A percentile compares a stretch with the other conserved stretches of the same genome.
phyloP scores from a whole-genome alignment of 2,888 invertebrate genomes.

The Periphyllus acericola region DNA sequence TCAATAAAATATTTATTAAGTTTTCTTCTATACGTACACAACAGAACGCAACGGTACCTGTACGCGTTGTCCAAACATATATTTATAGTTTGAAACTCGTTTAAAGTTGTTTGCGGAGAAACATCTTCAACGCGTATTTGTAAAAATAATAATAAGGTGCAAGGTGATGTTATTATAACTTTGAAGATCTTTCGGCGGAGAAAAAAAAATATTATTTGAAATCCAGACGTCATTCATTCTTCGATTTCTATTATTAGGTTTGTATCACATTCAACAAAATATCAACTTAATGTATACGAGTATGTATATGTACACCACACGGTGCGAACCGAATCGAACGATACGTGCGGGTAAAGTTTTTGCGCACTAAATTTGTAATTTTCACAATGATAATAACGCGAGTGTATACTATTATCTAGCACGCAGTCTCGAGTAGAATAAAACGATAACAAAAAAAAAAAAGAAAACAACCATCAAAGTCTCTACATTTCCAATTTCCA shows the following conservation, averaged over 20 bases:
- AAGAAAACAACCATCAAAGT: too few relatives aligned
- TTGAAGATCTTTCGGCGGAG: not conserved
- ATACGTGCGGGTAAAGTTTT: too few relatives aligned
- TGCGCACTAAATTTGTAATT: too few relatives aligned
- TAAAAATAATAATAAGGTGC: not conserved
- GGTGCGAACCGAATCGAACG: too few relatives aligned
- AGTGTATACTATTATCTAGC: too few relatives aligned
- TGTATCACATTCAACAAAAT: not conserved
- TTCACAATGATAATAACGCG: too few relatives aligned
- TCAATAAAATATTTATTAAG: not conserved
- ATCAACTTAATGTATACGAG: not conserved
- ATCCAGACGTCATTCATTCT: not conserved
- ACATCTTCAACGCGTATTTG: not conserved
- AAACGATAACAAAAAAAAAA: too few relatives aligned
- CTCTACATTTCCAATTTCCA: too few relatives aligned
- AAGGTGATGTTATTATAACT: not conserved
- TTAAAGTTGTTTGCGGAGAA: constrained; percentile 3
- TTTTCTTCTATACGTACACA: not conserved
- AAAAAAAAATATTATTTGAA: not conserved
- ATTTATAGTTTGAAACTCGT: not conserved
- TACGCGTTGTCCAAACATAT: not conserved
- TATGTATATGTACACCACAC: not conserved
- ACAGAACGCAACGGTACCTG: not conserved
- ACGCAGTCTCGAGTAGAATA: too few relatives aligned
- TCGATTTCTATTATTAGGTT: not conserved